Percentiles rank a stretch among this genome's conserved stretches.
Evolutionary conservation across 2,113 vertebrate genomes (phyloP).

Genomic region (Suricata suricatta): DNA sequence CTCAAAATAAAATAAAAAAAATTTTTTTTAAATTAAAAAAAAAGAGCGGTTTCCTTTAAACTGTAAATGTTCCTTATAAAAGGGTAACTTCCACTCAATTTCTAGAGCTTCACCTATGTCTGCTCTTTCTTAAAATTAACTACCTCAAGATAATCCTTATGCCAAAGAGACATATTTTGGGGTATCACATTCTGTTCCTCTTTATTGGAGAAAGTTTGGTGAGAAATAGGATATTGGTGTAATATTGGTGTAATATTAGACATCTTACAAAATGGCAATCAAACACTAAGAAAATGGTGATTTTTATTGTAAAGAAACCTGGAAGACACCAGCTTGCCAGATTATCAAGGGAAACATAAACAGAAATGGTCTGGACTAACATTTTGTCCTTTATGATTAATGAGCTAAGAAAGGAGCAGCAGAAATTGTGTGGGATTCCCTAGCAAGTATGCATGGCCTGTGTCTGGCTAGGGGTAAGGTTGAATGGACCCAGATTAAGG

Average conservation of each 20-base stretch:
- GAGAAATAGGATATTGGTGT: too few species aligned
- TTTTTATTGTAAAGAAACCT: too few species aligned
- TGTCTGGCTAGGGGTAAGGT: neutral
- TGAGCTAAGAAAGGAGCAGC: neutral
- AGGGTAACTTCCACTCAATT: too few species aligned
- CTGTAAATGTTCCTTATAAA: neutral
- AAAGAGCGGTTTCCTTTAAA: neutral
- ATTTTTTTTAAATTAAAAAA: too few species aligned
- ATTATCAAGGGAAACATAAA: too few species aligned
- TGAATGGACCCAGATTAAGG: neutral
- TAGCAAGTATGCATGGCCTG: neutral
- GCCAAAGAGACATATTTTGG: neutral
- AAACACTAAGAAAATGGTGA: too few species aligned
- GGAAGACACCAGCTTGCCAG: too few species aligned
- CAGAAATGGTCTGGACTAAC: too few species aligned
- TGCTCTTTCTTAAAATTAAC: neutral
- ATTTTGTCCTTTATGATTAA: neutral
- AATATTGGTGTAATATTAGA: too few species aligned
- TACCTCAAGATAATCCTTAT: neutral
- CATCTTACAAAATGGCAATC: too few species aligned
- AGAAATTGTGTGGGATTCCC: neutral
- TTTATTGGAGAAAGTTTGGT: neutral
- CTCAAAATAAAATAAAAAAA: too few species aligned
- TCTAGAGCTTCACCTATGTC: neutral
- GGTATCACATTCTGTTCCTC: neutral